Evolutionary conservation across 2,797 vertebrate species (phyloP), one percentile per base, ranked within the genome.

Genomic region (Acanthurus tractus): DNA sequence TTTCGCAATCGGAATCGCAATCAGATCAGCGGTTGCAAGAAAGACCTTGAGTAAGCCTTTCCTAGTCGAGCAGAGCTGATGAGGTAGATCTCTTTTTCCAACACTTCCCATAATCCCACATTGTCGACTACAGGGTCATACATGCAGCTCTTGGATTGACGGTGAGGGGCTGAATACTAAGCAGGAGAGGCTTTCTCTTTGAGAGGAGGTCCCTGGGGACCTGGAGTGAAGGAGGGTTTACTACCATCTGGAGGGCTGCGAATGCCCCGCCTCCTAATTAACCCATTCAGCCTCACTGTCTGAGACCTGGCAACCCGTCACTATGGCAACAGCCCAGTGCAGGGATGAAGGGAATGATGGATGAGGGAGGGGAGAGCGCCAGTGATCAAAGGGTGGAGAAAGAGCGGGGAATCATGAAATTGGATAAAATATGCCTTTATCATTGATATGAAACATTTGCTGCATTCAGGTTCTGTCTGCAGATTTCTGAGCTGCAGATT

Each of bases 271-370:
- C 86, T 88, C 70, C 63, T 71, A n/a, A 86, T 89, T 86, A 92
- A 89, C 90, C 86, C 88, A 66, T 92, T 90, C 87, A 81, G 69
- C 34, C 46, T 75, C 70, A 17, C 71, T 4, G 29, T 49, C 72
- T 79, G 80, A 88, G 82, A 78, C 85, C 81, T 90, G 86, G 86
- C 84, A 87, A 87, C 88, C 82, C 36, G 68, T 93, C 63, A 55
- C 93, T 56, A 93, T 92, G 83, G 90, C 86, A 94, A 93, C 91
- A 76, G 61, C 63, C 53, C 75, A 62, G 74, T 57, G 72, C 42
- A 18, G 67, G 67, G 81, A 85, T 73, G 82, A 85, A 85, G 70
- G 71, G 63, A 72, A 23, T 22, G 65, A 66, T 49, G 13, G 65
- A 57, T 34, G 50, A 23, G n/a, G 50, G 20, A 44, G 59, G 54